Evolutionary conservation across 2,113 vertebrate species (phyloP).

Genomic region (Strix uralensis): DNA sequence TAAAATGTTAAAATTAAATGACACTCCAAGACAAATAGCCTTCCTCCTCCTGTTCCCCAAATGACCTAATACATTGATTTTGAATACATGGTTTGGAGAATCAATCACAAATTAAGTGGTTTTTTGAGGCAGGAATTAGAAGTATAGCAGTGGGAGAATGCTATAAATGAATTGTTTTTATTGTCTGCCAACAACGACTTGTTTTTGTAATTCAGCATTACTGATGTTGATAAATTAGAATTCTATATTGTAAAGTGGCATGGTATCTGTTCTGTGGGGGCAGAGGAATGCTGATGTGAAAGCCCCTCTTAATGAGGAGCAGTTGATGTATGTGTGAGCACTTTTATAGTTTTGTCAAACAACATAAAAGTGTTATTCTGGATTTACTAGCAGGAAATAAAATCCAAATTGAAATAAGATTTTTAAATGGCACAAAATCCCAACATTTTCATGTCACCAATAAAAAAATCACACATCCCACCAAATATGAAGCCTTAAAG

Average conservation of each 20-base stretch:
- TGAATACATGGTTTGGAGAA: not conserved
- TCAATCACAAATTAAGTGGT: not conserved
- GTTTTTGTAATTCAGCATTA: not conserved
- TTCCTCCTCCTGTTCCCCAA: not conserved
- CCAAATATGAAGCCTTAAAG: not conserved
- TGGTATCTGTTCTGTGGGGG: not conserved
- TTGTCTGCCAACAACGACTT: not conserved
- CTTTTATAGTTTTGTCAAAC: slow-evolving; percentile 28
- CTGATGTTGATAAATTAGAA: not conserved
- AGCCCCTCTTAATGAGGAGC: not conserved
- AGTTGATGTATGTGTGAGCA: not conserved
- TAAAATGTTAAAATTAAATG: not conserved
- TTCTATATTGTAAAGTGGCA: not conserved
- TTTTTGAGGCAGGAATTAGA: not conserved
- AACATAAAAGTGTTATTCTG: slow-evolving; percentile 19
- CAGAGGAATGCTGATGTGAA: not conserved
- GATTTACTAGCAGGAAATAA: slow-evolving; percentile 31
- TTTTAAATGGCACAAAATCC: slow-evolving; percentile 5
- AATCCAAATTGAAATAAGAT: slow-evolving; percentile 29
- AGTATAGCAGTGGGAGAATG: not conserved
- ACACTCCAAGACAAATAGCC: not conserved
- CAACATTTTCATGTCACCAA: not conserved
- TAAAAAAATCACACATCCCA: not conserved
- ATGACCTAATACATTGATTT: not conserved
- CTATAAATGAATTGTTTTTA: not conserved